Evolutionary conservation across 1,140 invertebrate genomes (phyloP), one percentile per base, ranked within the genome.

Genomic region (Drosophila bipectinata): DNA sequence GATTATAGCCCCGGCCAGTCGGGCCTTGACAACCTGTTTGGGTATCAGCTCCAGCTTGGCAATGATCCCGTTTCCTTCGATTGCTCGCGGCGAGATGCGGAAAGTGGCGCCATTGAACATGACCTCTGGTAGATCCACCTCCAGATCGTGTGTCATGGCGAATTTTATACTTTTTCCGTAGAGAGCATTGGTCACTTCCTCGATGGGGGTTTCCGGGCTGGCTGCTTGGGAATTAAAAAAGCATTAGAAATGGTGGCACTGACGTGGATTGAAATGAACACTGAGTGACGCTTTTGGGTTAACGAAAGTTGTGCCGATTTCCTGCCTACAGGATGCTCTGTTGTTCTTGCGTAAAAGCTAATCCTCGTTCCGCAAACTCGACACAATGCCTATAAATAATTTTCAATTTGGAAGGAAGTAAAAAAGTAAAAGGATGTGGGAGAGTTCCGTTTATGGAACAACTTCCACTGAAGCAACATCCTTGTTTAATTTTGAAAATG

Each of bases 71-170:
- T 94, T 94, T 41, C 95, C 95, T 45, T 96, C 95, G 8, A 96
- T 92, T 3, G 94, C 93, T 7, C 93, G 92, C 0, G 96, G 96
- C 18, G 95, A 96, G 39, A 97, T 93, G 72, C 94, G 95, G 41
- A 97, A 84, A 10, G 93, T 94, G 1, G 94, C 94, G 5, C 95
- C 95, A 41, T 95, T 93, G 71, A 96, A 96, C 72, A 96, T 92
- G 44, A 94, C 93, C 53, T 95, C 93, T 0, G 96, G 96, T 18
- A 97, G 76, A 15, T 94, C 92, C 3, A 96, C 61, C 75, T 95
- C 94, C 72, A 96, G 93, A 81, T 97, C 95, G 64, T 96, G 94
- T 0, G 95, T 96, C 89, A 96, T 95, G 3, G 96, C 91, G 81
- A 97, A 97, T 68, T 95, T 94, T 0, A 95, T 92, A 0, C 94